These are phyloP conservation scores for Pipistrellus pygmaeus DNA, from an alignment of 2,797 vertebrate genomes.

Conservation along the genomic window DNA sequence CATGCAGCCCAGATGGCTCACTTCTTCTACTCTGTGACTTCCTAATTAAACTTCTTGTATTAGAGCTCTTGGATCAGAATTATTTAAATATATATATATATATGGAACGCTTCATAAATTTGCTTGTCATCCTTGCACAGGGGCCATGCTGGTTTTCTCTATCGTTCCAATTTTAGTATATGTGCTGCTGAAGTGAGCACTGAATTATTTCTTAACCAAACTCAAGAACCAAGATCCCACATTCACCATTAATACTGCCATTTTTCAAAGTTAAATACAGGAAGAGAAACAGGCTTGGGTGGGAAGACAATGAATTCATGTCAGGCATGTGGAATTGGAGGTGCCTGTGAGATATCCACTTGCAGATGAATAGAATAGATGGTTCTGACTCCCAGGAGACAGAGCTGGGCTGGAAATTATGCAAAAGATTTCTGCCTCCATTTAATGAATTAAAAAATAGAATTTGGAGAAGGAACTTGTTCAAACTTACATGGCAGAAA, in stretches of 20 bases:
- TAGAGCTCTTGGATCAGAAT: not conserved
- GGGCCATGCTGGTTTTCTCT: no score
- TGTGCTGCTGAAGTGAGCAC: not conserved
- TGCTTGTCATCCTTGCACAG: no score
- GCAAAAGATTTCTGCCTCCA: not conserved
- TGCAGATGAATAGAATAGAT: not conserved
- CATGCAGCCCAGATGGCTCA: not conserved
- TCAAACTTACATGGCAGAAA: not conserved
- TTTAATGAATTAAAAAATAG: not conserved
- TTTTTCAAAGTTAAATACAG: not conserved
- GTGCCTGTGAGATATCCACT: rapidly evolving
- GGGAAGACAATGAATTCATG: not conserved
- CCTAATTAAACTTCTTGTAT: not conserved
- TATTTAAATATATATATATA: not conserved
- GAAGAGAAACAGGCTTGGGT: not conserved
- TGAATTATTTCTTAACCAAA: not conserved
- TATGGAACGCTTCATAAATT: no score
- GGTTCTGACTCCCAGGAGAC: not conserved
- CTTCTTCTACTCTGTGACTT: not conserved
- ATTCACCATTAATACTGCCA: not conserved
- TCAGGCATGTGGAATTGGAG: not conserved
- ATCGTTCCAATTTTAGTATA: no score
- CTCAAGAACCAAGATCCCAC: not conserved
- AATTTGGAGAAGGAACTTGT: not conserved
- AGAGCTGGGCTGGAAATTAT: not conserved